These are phyloP conservation scores for Liparis tanakae DNA, from an alignment of 2,797 vertebrate species.

Conservation along the genomic window DNA sequence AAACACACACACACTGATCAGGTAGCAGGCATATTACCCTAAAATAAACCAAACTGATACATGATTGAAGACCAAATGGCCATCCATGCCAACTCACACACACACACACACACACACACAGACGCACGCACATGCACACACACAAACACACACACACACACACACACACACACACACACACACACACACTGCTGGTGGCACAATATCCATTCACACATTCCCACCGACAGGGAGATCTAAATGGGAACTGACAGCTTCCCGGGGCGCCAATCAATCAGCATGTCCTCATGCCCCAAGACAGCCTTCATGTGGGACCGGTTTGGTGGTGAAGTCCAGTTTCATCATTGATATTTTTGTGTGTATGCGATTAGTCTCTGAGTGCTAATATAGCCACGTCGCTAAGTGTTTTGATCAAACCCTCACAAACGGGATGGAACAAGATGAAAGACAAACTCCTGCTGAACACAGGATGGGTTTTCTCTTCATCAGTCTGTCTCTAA, in stretches of 20 bases:
- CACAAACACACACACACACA: constrained; percentile 6
- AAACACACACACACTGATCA: constrained; percentile 23
- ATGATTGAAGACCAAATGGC: constrained; percentile 50
- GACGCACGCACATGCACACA: no score
- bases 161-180: constrained; percentile 23
- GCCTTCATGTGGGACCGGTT: constrained; percentile 49
- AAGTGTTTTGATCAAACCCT: constrained; percentile 52
- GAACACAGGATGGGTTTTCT: constrained; percentile 13
- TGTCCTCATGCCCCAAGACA: constrained; percentile 41
- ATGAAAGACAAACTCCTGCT: constrained; percentile 30
- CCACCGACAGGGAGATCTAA: constrained; percentile 52
- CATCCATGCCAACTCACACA: not conserved
- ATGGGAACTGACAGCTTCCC: constrained; percentile 59
- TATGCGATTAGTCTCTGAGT: constrained; percentile 16
- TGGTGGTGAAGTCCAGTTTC: constrained; percentile 32
- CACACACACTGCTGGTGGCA: constrained; percentile 35
- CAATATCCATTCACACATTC: constrained; percentile 56
- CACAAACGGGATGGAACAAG: constrained; percentile 28
- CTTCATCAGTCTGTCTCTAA: constrained; percentile 4
- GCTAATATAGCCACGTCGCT: constrained; percentile 8
- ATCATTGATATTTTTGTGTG: constrained; percentile 8
- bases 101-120: constrained; percentile 1
- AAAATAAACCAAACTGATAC: constrained; percentile 46
- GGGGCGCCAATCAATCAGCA: constrained; percentile 62
- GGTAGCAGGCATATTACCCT: constrained; percentile 23